A percentile compares a stretch with the other conserved stretches of the same genome.
Conservation (phyloP, 2,888 invertebrate genomes). For the Meteorus colon region DNA sequence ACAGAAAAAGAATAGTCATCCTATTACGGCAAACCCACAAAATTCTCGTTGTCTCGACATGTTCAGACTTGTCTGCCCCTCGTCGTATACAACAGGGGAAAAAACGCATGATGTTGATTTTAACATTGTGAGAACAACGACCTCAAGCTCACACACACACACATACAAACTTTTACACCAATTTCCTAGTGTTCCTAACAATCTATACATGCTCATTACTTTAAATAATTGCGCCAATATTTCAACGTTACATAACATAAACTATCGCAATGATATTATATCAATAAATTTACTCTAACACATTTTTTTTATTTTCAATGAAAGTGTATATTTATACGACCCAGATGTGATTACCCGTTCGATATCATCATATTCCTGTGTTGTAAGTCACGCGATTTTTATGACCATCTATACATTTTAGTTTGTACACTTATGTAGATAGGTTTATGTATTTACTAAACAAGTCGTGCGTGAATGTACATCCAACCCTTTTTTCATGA, state of each 20-base stretch:
- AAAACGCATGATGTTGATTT: neutral
- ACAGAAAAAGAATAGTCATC: conserved; percentile 2
- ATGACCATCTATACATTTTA: conserved; percentile 1
- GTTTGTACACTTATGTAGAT: neutral
- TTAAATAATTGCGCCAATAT: neutral
- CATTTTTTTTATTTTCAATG: neutral
- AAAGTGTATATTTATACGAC: conserved; percentile 21
- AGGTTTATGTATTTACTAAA: neutral
- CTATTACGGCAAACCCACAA: conserved; percentile 4
- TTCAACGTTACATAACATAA: neutral
- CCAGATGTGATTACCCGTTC: conserved; percentile 43
- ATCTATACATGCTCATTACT: too few relatives aligned
- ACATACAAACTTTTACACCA: too few relatives aligned
- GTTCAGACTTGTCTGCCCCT: neutral
- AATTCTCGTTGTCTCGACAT: neutral
- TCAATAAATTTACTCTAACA: neutral
- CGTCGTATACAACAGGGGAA: neutral
- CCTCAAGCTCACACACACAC: neutral
- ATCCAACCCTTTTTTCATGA: neutral
- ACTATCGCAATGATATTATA: neutral
- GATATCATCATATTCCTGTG: conserved; percentile 13
- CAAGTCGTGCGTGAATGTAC: neutral
- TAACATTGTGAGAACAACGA: neutral
- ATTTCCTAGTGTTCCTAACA: too few relatives aligned
- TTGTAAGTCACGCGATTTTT: conserved; percentile 27